Evolutionary conservation across 2,888 invertebrate genomes (phyloP), one percentile per base, ranked within the genome.

Genomic region (Scelioninae gen. 1): DNA sequence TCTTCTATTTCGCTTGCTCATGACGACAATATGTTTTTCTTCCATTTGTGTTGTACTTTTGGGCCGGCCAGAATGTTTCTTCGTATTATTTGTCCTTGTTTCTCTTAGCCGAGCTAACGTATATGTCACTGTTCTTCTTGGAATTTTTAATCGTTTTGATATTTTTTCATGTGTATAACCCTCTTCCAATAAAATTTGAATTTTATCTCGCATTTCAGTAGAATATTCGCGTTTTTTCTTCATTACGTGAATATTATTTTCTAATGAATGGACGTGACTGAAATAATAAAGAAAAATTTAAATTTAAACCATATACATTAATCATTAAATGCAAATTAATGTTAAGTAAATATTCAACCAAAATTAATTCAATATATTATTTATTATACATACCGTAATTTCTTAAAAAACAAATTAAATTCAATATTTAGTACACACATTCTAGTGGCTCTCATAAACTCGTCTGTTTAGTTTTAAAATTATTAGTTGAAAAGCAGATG

Each of bases 121-220:
- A 23, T 15, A 65, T 8, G 65, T 51, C 15, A 65, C 65, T 5
- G 65, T 29, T 68, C 13, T 31, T 55, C 43, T 15, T 15, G 66
- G 66, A 53, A 68, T 68, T 38, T 68, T 68, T 15, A 68, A 38
- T 68, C 55, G 16, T 55, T 69, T 56, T 56, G 69, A 45, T 40
- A 69, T 56, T 56, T 56, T 55, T 15, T 32, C 56, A 23, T 56
- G 69, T 0, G 45, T 69, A 45, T 58, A 71, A 49, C 58, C 69
- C 23, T 63, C 63, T 63, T 47, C 63, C 7, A 32, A 5, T 47
- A 63, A 49, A 63, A 63, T 63, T 60, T 60, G 13, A 16, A 60
- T 60, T 60, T 43, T 60, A 15, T 13, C 60, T 43, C 56, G 56
- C 16, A 7, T 16, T 40, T 58, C 55, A 15, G 29, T 56, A 15